phyloP scores from a whole-genome alignment of 2,888 invertebrate genomes.

The Pocota personata region DNA sequence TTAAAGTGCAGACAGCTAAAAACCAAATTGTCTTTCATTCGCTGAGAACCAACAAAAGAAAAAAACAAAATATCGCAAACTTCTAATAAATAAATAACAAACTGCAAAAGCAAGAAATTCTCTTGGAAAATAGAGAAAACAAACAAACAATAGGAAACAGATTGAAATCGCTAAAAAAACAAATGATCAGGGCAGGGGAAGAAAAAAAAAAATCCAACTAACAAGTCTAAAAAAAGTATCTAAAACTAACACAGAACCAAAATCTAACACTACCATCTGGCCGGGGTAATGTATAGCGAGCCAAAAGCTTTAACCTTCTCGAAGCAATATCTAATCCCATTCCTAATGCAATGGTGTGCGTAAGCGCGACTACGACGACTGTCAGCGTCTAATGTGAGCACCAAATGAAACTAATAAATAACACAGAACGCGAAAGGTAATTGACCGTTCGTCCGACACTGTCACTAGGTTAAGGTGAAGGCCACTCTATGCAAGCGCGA shows the following conservation, averaged over 20 bases:
- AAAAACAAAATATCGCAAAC: slow-evolving; percentile 15
- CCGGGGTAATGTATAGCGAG: too few relatives aligned
- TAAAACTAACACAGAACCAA: slow-evolving; percentile 33
- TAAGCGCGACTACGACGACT: slow-evolving; percentile 15
- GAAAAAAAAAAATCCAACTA: background rate
- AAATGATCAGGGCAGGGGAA: slow-evolving; percentile 16
- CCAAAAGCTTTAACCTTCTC: slow-evolving; percentile 31
- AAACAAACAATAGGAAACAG: slow-evolving; percentile 68
- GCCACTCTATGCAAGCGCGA: slow-evolving; percentile 78
- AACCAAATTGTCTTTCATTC: slow-evolving; percentile 17
- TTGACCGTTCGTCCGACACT: slow-evolving; percentile 83
- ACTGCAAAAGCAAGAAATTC: slow-evolving; percentile 10
- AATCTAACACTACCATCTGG: slow-evolving; percentile 31
- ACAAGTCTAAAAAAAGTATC: slow-evolving; percentile 38
- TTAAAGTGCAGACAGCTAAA: slow-evolving; percentile 55
- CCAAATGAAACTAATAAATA: slow-evolving; percentile 57
- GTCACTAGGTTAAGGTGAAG: slow-evolving; percentile 84
- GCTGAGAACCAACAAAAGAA: slow-evolving; percentile 4
- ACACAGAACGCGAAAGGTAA: slow-evolving; percentile 78
- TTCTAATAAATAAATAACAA: slow-evolving; percentile 4
- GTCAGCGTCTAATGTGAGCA: slow-evolving; percentile 40
- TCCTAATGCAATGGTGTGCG: slow-evolving; percentile 39
- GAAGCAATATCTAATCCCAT: slow-evolving; percentile 44
- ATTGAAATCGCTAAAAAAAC: slow-evolving; percentile 42
- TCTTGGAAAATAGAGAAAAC: slow-evolving; percentile 60